phyloP scores from a whole-genome alignment of 2,797 vertebrate species.

The Numenius phaeopus region DNA sequence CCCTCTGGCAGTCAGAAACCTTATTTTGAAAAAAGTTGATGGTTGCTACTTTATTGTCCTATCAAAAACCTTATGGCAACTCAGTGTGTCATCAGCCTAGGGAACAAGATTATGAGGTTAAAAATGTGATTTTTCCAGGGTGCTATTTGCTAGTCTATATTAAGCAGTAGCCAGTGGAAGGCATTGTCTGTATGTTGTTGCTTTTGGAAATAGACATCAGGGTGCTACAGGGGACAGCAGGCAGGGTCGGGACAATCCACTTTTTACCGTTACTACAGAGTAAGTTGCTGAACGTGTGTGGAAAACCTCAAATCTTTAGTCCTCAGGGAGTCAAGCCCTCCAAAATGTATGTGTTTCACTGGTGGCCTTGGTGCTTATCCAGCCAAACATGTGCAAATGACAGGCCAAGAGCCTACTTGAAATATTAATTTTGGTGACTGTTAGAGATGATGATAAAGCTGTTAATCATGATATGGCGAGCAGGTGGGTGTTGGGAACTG shows the following conservation, averaged over 20 bases:
- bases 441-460: not conserved
- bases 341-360: rapidly evolving
- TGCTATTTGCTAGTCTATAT: not conserved
- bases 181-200: not conserved
- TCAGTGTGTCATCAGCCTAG: rapidly evolving
- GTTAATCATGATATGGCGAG: not conserved
- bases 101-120: not conserved
- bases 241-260: not conserved
- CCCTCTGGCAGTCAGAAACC: not conserved
- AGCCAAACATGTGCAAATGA: rapidly evolving
- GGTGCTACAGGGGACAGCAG: not conserved
- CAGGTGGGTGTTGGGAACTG: not conserved
- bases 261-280: not conserved
- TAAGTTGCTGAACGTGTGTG: not conserved
- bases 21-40: not conserved
- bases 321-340: not conserved
- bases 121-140: rapidly evolving
- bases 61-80: not conserved
- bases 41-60: not conserved
- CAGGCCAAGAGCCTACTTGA: not conserved
- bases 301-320: not conserved
- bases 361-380: not conserved
- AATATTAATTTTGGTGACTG: not conserved
- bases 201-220: not conserved
- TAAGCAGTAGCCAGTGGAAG: not conserved